These are phyloP conservation scores for Sycophaga agraensis DNA, from an alignment of 1,140 invertebrate species.

Conservation along the genomic window DNA sequence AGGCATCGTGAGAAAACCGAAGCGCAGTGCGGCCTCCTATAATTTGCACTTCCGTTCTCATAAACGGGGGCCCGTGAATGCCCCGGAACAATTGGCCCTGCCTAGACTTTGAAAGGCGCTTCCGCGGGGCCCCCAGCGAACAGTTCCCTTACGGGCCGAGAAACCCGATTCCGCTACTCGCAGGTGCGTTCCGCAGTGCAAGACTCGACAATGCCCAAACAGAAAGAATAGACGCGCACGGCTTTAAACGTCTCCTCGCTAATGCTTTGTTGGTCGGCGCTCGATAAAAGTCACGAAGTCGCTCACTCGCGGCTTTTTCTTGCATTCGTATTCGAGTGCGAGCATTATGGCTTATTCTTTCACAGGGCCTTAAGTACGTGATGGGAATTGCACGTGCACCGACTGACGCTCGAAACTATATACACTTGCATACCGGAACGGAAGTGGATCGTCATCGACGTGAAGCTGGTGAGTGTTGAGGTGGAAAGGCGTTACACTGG, in stretches of 20 bases:
- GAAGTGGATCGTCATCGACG: not conserved
- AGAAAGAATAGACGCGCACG: no score
- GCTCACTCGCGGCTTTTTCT: no score
- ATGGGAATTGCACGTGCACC: slow-evolving; percentile 13
- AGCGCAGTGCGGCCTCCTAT: slow-evolving; percentile 29
- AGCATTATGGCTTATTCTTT: no score
- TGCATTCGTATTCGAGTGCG: no score
- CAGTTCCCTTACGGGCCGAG: slow-evolving; percentile 27
- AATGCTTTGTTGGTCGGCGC: slow-evolving; percentile 2
- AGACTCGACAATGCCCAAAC: no score
- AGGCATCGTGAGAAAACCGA: slow-evolving; percentile 51
- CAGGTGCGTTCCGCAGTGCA: slow-evolving; percentile 49
- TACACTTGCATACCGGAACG: slow-evolving; percentile 13
- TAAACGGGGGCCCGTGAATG: slow-evolving; percentile 9
- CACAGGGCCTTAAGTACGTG: slow-evolving; percentile 14
- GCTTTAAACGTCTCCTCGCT: not conserved
- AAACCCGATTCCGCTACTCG: slow-evolving; percentile 41
- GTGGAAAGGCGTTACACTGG: not conserved
- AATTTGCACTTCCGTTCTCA: slow-evolving; percentile 54
- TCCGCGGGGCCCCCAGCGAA: slow-evolving; percentile 38
- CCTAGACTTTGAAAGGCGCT: not conserved
- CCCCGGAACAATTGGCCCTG: slow-evolving; percentile 22
- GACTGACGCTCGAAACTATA: not conserved
- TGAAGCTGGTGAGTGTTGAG: not conserved
- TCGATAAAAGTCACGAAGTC: slow-evolving; percentile 14